Base-by-base conservation (phyloP, 1,140 invertebrate species). In the Coenobita brevimanus region DNA sequence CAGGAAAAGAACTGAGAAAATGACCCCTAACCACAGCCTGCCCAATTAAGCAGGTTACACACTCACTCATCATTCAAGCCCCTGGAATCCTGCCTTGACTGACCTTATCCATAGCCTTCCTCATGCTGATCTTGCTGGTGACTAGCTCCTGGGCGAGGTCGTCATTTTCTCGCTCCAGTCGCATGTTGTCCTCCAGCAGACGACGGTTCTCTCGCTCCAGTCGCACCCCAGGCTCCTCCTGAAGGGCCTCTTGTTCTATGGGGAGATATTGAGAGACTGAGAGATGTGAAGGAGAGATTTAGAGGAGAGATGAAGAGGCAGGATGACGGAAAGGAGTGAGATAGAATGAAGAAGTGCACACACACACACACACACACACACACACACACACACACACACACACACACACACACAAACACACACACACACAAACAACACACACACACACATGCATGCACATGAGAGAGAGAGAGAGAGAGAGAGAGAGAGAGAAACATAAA, bases 81-180 rank as follows among this genome's bases (percentile, higher is more conserved):
- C 10, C 24, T 30, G 38, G 43, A 60, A 27, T 27, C 30, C 24
- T 10, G 4, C 21, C 15, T 10, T 30, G 36, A 13, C 92, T 92
- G 89, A 95, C 94, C 80, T 91, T 90, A 90, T 95, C 95, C 43
- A 95, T 91, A 73, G 94, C 93, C 80, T 92, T 93, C 30, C 93
- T 91, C 24, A 95, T 92, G 36, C 92, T 91, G 15, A 95, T 93
- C 91, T 95, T 95, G 89, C 93, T 93, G 43, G 93, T 94, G 24
- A 95, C 93, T 80, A 95, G 91, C 91, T 95, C 94, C 85, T 94
- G 94, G 0, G 94, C 95, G 88, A 95, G 91, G 91, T 94, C 93
- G 91, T 95, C 95, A 91, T 95, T 95, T 90, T 95, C 95, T 79
- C 94, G 93, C 89, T 96, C 95, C 36, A 95, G 91, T 27, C 95